Conservation (phyloP, 2,888 invertebrate genomes). For the Calameuta idolon region DNA sequence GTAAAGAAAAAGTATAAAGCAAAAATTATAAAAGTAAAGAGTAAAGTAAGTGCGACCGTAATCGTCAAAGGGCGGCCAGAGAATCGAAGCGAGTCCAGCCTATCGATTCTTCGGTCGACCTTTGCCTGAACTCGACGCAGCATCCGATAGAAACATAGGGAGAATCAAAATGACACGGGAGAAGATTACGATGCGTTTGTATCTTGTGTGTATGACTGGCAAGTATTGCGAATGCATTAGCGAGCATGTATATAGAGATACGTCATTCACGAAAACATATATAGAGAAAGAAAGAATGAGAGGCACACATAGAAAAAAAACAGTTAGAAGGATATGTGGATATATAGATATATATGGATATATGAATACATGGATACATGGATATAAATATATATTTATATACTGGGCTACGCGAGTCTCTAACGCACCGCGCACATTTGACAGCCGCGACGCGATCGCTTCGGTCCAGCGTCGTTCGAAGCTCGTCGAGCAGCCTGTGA, state of each 20-base stretch:
- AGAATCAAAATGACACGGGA: conserved; percentile 6
- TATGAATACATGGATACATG: conserved; percentile 34
- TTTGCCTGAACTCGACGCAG: background rate
- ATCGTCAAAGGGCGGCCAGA: conserved; percentile 8
- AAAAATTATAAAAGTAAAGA: conserved; percentile 18
- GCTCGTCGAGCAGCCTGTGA: background rate
- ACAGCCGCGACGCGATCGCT: background rate
- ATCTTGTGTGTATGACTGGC: background rate
- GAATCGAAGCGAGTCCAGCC: background rate
- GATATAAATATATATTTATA: conserved; percentile 38
- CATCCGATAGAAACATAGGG: background rate
- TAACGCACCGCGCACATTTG: conserved; percentile 7
- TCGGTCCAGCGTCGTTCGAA: background rate
- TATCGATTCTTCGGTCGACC: background rate
- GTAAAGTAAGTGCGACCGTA: conserved; percentile 12
- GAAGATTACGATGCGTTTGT: background rate
- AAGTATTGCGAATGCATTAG: background rate
- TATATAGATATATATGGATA: conserved; percentile 40
- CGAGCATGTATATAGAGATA: background rate
- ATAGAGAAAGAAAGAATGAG: conserved; percentile 1
- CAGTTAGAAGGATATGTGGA: conserved; percentile 28
- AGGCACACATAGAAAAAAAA: background rate
- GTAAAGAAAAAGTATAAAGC: conserved; percentile 12
- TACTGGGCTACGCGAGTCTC: conserved; percentile 36
- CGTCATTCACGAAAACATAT: background rate